These are phyloP conservation scores for Heliothis subflexa DNA, from an alignment of 1,140 invertebrate genomes.

Conservation along the genomic window DNA sequence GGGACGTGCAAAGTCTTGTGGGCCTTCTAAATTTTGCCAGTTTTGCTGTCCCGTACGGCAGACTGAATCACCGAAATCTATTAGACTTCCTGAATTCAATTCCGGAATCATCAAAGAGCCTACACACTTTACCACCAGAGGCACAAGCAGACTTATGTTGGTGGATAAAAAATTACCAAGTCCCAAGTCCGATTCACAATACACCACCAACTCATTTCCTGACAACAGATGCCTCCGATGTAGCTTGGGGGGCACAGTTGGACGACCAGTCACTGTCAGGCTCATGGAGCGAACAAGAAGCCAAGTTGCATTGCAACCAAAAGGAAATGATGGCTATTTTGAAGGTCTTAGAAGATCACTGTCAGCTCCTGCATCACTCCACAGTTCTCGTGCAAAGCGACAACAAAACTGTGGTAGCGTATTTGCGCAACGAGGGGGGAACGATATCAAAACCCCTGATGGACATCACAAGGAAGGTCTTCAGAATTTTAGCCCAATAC, in stretches of 20 bases:
- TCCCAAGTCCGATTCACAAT: slow-evolving; percentile 42
- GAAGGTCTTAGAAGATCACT: slow-evolving; percentile 6
- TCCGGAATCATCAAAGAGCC: slow-evolving; percentile 6
- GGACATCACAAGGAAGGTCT: neutral
- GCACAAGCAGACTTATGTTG: neutral
- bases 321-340: slow-evolving; percentile 15
- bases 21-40: slow-evolving; percentile 79
- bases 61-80: slow-evolving; percentile 47
- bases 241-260: no score
- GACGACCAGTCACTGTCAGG: slow-evolving; percentile 18
- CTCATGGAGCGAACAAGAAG: neutral
- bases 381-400: slow-evolving; percentile 54
- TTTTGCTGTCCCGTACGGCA: slow-evolving; percentile 85
- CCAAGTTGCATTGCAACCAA: slow-evolving; percentile 25
- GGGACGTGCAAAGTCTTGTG: slow-evolving; percentile 59
- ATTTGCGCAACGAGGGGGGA: neutral
- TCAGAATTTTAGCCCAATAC: neutral
- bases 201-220: no score
- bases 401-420: slow-evolving; percentile 41
- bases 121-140: no score
- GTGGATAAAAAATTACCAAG: slow-evolving; percentile 37
- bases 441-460: neutral
- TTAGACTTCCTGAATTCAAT: neutral
- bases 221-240: no score
- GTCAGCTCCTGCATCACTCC: slow-evolving; percentile 60